phyloP scores from a whole-genome alignment of 2,797 vertebrate species.

The Helostoma temminkii region DNA sequence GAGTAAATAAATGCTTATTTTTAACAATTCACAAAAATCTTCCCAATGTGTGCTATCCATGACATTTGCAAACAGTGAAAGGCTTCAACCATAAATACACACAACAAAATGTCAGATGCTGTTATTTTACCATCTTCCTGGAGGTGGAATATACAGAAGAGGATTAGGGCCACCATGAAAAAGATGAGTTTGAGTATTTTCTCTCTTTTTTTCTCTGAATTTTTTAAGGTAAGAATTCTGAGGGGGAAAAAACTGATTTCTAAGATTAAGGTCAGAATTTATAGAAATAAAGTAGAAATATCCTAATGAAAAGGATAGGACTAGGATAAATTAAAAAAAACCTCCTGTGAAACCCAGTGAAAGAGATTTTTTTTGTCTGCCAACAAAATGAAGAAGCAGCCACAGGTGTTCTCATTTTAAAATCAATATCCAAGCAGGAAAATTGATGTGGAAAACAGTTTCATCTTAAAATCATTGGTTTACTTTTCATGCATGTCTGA shows the following conservation, averaged over 20 bases:
- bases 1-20: conserved; percentile 3
- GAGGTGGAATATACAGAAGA: conserved; percentile 35
- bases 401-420: conserved; percentile 64
- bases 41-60: conserved; percentile 16
- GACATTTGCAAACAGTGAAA: conserved; percentile 53
- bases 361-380: conserved; percentile 14
- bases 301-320: no score
- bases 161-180: no score
- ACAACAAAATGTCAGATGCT: conserved; percentile 55
- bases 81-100: conserved; percentile 14
- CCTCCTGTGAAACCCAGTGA: conserved; percentile 19
- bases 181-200: no score
- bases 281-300: no score
- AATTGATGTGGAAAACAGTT: conserved; percentile 56
- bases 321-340: no score
- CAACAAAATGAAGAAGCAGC: conserved; percentile 33
- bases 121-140: conserved; percentile 52
- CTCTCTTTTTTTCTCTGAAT: no score
- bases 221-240: no score
- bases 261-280: no score
- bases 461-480: conserved; percentile 41
- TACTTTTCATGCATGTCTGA: conserved; percentile 53
- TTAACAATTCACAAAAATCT: conserved; percentile 4
- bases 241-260: no score
- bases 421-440: conserved; percentile 60